Evolutionary conservation across 2,888 invertebrate species (phyloP).

Genomic region (Tryphoninae sp.): DNA sequence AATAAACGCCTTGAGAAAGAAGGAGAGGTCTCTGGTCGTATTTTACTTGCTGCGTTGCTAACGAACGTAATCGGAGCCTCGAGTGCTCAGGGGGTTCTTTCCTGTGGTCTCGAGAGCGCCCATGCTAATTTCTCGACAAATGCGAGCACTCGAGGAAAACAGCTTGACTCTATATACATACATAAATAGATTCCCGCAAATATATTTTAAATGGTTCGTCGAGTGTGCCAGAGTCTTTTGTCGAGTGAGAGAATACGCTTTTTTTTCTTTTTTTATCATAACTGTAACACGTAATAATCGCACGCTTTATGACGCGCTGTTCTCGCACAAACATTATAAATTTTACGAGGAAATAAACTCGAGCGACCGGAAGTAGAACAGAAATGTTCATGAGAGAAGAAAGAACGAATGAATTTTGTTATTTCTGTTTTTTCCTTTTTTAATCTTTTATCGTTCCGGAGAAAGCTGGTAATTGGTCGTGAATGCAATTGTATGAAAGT

Average conservation of each 20-base stretch:
- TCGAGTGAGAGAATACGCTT: constrained; percentile 19
- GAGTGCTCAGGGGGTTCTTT: constrained; percentile 26
- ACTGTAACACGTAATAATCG: too few species aligned
- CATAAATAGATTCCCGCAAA: background rate
- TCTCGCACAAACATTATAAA: constrained; percentile 4
- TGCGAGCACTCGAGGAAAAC: constrained; percentile 35
- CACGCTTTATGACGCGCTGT: background rate
- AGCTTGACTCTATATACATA: constrained; percentile 6
- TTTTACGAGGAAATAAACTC: constrained; percentile 23
- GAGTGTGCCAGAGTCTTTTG: constrained; percentile 13
- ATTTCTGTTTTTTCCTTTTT: background rate
- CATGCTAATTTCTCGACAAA: constrained; percentile 43
- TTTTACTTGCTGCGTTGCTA: constrained; percentile 17
- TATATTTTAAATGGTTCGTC: constrained; percentile 34
- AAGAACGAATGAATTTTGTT: constrained; percentile 35
- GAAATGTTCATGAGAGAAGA: constrained; percentile 27
- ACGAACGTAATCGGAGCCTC: constrained; percentile 56
- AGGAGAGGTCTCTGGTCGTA: constrained; percentile 21
- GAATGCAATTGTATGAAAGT: constrained; percentile 56
- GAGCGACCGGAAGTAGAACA: constrained; percentile 34
- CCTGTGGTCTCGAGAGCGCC: background rate
- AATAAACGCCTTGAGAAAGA: constrained; percentile 17
- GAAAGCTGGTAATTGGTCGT: constrained; percentile 54
- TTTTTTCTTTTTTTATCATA: background rate
- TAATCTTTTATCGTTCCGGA: constrained; percentile 33